Conservation (phyloP, 2,888 invertebrate genomes). For the Pyrrhia umbra region DNA sequence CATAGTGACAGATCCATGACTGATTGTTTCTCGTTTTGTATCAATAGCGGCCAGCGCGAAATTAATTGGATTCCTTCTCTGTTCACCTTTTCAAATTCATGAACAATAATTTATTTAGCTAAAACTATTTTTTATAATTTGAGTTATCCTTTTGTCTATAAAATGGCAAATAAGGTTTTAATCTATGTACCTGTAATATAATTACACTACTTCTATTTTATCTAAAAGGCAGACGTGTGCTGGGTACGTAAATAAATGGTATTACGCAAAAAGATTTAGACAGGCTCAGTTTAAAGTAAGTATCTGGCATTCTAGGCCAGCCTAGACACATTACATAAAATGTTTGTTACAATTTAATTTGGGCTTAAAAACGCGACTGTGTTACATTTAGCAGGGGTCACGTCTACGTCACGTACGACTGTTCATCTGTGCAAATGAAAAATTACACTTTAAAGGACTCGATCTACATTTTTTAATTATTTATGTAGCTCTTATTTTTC, state of each 20-base stretch:
- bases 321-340: neutral
- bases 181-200: too few relatives aligned
- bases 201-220: neutral
- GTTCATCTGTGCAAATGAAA: neutral
- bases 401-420: neutral
- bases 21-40: slow-evolving; percentile 53
- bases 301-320: neutral
- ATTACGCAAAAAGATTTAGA: slow-evolving; percentile 7
- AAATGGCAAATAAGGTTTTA: too few relatives aligned
- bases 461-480: neutral
- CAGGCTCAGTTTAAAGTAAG: slow-evolving; percentile 2
- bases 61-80: slow-evolving; percentile 13
- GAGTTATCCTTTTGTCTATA: neutral
- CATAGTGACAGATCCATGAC: slow-evolving; percentile 67
- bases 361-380: neutral
- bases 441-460: neutral
- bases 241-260: slow-evolving; percentile 5
- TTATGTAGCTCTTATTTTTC: neutral
- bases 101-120: slow-evolving; percentile 13
- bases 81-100: slow-evolving; percentile 16
- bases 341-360: slow-evolving; percentile 10
- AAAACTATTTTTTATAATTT: neutral
- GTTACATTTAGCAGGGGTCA: neutral
- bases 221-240: slow-evolving; percentile 1
- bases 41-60: slow-evolving; percentile 46